phyloP scores from a whole-genome alignment of 2,113 vertebrate genomes.

The Gulo gulo region DNA sequence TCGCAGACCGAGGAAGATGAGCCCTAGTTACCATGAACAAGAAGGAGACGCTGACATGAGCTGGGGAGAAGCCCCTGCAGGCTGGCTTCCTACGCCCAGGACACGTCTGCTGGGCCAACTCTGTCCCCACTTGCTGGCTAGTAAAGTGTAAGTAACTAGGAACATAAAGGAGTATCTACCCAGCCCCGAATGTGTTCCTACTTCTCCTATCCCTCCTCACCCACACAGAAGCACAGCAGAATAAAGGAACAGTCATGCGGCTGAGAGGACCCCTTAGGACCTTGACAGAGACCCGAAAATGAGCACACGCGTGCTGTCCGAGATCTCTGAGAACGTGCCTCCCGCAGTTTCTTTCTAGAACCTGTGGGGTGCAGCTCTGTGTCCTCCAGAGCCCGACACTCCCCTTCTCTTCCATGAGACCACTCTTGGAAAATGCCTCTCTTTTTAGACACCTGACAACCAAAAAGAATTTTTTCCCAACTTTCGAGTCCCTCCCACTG shows the following conservation, averaged over 20 bases:
- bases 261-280: neutral
- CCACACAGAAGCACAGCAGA: neutral
- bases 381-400: neutral
- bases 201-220: neutral
- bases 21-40: neutral
- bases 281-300: neutral
- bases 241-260: neutral
- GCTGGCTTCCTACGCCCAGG: neutral
- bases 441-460: neutral
- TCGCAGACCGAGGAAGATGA: neutral
- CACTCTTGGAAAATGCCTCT: neutral
- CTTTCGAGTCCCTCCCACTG: neutral
- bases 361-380: accelerated
- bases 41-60: neutral
- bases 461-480: neutral
- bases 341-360: neutral
- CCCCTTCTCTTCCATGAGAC: neutral
- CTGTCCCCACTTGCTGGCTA: neutral
- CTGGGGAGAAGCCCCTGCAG: neutral
- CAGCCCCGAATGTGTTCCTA: neutral
- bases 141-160: neutral
- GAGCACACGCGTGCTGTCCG: neutral
- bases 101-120: neutral
- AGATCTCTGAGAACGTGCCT: neutral
- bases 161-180: neutral